Evolutionary conservation across 2,888 invertebrate species (phyloP).

Genomic region (Dexiosoma caninum): DNA sequence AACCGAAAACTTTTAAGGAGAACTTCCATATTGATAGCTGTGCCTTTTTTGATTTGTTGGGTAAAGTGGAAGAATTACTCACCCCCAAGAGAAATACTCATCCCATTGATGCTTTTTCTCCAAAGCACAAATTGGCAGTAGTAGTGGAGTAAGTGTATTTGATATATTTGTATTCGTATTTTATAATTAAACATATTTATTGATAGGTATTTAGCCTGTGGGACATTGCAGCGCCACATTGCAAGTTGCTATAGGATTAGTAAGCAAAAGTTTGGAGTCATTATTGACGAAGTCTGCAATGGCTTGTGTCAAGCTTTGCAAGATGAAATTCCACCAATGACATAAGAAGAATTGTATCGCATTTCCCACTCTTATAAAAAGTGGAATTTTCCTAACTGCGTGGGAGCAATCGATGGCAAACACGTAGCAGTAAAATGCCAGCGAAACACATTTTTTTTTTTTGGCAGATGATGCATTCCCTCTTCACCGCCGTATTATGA

Average conservation of each 20-base stretch:
- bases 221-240: background rate
- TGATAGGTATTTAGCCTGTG: background rate
- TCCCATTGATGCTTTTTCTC: too few species aligned
- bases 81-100: too few species aligned
- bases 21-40: too few species aligned
- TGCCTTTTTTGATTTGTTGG: background rate
- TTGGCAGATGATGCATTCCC: constrained; percentile 23
- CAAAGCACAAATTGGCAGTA: too few species aligned
- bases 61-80: too few species aligned
- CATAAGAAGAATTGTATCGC: background rate
- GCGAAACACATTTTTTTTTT: background rate
- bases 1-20: too few species aligned
- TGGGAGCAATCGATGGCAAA: constrained; percentile 11
- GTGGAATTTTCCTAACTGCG: constrained; percentile 21
- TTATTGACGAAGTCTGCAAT: constrained; percentile 5
- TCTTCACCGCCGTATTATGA: background rate
- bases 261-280: background rate
- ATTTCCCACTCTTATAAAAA: background rate
- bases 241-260: background rate
- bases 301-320: constrained; percentile 1
- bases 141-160: too few species aligned
- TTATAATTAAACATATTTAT: background rate
- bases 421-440: constrained; percentile 14
- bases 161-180: background rate
- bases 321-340: background rate